These are phyloP conservation scores for Megalonaias nervosa DNA, from an alignment of 1,140 invertebrate species.

Conservation along the genomic window DNA sequence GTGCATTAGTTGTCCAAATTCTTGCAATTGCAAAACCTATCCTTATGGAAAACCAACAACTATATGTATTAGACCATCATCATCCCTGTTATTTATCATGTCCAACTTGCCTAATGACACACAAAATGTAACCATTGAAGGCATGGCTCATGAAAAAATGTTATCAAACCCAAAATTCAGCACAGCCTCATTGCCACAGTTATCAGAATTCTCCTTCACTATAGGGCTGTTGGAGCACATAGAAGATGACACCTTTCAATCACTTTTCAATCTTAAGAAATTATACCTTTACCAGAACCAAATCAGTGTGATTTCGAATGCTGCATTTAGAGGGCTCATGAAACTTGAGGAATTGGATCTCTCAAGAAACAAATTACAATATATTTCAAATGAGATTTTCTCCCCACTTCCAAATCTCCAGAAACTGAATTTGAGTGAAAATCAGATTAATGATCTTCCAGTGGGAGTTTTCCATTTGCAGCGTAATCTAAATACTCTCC, in stretches of 20 bases:
- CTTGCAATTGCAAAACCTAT: no score
- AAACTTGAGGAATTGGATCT: constrained; percentile 11
- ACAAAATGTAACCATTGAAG: no score
- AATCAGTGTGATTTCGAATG: not conserved
- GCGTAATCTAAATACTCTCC: constrained; percentile 8
- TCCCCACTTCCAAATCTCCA: not conserved
- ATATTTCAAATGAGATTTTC: constrained; percentile 13
- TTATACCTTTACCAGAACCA: constrained; percentile 10
- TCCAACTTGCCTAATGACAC: no score
- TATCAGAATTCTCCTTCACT: not conserved
- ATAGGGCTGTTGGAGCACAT: constrained; percentile 4
- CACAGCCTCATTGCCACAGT: no score
- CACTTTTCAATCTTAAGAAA: not conserved
- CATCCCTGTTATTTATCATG: no score
- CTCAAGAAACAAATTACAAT: constrained; percentile 11
- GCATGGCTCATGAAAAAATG: no score
- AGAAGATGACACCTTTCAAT: constrained; percentile 1
- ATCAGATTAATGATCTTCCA: constrained; percentile 18
- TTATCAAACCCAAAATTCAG: no score
- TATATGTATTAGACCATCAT: no score
- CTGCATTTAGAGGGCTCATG: constrained; percentile 4
- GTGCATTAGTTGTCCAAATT: no score
- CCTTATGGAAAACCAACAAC: no score
- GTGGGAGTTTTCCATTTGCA: constrained; percentile 21
- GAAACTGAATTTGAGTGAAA: constrained; percentile 15